These are phyloP conservation scores for Scaptomyza pallida DNA, from an alignment of 1,140 invertebrate genomes.

Conservation along the genomic window DNA sequence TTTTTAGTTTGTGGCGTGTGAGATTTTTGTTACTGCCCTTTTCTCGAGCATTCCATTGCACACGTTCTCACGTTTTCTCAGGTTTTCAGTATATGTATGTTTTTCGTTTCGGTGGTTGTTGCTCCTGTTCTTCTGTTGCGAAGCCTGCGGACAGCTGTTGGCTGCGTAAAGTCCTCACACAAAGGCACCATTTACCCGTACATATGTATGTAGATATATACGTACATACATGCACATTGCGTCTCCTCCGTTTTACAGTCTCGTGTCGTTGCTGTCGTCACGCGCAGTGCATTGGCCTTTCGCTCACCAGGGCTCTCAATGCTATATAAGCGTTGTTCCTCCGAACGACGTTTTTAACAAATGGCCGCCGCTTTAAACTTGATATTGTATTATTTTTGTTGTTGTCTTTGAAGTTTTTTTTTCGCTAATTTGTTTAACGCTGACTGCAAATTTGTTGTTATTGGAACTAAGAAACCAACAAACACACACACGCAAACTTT, in stretches of 20 bases:
- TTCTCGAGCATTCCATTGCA: constrained; percentile 67
- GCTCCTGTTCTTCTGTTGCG: constrained; percentile 50
- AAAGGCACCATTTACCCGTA: too few relatives aligned
- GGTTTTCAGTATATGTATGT: constrained; percentile 34
- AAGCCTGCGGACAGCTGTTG: constrained; percentile 71
- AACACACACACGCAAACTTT: constrained; percentile 12
- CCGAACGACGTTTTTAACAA: constrained; percentile 50
- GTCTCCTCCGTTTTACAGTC: constrained; percentile 3
- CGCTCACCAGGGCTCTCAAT: constrained; percentile 68
- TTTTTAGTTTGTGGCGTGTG: constrained; percentile 37
- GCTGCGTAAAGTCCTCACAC: constrained; percentile 38
- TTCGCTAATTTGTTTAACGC: constrained; percentile 74
- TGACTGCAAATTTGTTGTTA: constrained; percentile 66
- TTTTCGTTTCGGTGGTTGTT: constrained; percentile 60
- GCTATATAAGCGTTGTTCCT: constrained; percentile 71
- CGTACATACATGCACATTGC: not conserved
- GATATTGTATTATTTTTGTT: constrained; percentile 61
- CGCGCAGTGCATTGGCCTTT: constrained; percentile 75
- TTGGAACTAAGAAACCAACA: constrained; percentile 36
- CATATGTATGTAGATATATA: not conserved
- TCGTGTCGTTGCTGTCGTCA: constrained; percentile 47
- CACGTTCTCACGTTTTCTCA: constrained; percentile 58
- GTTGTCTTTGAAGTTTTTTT: constrained; percentile 47
- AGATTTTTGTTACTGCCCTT: constrained; percentile 52
- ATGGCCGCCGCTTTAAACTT: constrained; percentile 64